Evolutionary conservation across 2,113 vertebrate genomes (phyloP), one percentile per base, ranked within the genome.

Genomic region (Ochotona princeps): DNA sequence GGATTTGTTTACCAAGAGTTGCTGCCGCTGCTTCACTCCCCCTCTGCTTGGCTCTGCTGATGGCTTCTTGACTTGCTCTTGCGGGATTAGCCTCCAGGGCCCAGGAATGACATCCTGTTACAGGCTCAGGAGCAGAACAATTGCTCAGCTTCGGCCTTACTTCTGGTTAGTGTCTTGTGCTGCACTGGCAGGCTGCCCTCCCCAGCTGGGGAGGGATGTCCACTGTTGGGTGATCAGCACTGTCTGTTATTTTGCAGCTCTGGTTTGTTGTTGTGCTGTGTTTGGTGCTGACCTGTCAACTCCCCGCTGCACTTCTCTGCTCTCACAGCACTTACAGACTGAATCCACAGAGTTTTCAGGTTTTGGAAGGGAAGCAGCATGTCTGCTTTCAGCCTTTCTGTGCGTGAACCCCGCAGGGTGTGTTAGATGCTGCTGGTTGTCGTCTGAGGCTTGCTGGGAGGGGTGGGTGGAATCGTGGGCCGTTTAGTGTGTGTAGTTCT

Each of bases 151-250:
- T 54, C 30, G 78, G 47, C 49, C 38, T 88, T 57, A 83, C 79
- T 93, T 94, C 96, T 93, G 88, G 60, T 90, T 72, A 57, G 54
- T 26, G n/a, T 93, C 80, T 15, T 6, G 38, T 44, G 49, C 23
- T 47, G 18, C 44, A 76, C 38, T 91, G 67, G 30, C 79, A 84
- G 44, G 63, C 28, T 61, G 10, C 49, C 57, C 47, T 47, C 38
- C 47, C 51, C 17, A 90, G 78, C 17, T 35, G 63, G 18, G 12
- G 63, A 73, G 60, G 82, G 78, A 82, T 35, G 35, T 80, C 44
- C 89, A 70, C 51, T 91, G 49, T 88, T 83, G n/a, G 82, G 69
- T 88, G 81, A 94, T 90, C 38, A 96, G 67, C 63, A 92, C 85
- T n/a, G 70, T 72, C 1, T 65, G 30, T 88, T 93, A 72, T 76